phyloP scores from a whole-genome alignment of 2,888 invertebrate genomes.

The Siphonodentalium dalli region DNA sequence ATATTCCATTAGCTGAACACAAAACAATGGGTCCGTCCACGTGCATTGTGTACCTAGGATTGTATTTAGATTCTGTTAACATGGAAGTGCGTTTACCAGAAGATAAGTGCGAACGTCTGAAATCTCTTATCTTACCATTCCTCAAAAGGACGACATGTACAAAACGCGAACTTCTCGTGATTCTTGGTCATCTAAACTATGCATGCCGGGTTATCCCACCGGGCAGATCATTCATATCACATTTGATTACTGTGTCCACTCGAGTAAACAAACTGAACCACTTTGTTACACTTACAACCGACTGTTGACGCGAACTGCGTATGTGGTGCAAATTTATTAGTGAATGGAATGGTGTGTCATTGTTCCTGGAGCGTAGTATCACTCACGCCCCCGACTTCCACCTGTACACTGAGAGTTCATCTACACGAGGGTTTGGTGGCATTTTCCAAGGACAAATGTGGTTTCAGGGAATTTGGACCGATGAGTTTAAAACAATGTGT shows the following conservation, averaged over 20 bases:
- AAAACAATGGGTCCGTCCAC: conserved; percentile 24
- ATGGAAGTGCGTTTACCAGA: conserved; percentile 20
- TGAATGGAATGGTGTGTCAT: too few relatives aligned
- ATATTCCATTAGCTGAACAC: conserved; percentile 19
- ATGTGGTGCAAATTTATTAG: conserved; percentile 4
- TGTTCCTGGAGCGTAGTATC: too few relatives aligned
- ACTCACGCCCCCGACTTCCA: too few relatives aligned
- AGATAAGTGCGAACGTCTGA: conserved; percentile 20
- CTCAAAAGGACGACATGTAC: neutral
- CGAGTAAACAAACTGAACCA: conserved; percentile 13
- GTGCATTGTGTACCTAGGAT: conserved; percentile 24
- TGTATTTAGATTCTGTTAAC: conserved; percentile 26
- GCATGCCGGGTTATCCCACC: conserved; percentile 11
- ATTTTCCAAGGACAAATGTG: too few relatives aligned
- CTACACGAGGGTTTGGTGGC: too few relatives aligned
- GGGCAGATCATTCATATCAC: conserved; percentile 16
- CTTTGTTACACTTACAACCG: neutral
- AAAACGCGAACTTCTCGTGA: conserved; percentile 14
- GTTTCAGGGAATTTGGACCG: too few relatives aligned
- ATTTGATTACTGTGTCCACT: conserved; percentile 15
- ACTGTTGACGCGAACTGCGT: neutral
- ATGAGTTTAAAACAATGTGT: too few relatives aligned
- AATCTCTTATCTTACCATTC: neutral
- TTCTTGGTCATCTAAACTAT: conserved; percentile 23
- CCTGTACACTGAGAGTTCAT: too few relatives aligned